Evolutionary conservation across 2,113 vertebrate species (phyloP).

Genomic region (Nyctibius bracteatus): DNA sequence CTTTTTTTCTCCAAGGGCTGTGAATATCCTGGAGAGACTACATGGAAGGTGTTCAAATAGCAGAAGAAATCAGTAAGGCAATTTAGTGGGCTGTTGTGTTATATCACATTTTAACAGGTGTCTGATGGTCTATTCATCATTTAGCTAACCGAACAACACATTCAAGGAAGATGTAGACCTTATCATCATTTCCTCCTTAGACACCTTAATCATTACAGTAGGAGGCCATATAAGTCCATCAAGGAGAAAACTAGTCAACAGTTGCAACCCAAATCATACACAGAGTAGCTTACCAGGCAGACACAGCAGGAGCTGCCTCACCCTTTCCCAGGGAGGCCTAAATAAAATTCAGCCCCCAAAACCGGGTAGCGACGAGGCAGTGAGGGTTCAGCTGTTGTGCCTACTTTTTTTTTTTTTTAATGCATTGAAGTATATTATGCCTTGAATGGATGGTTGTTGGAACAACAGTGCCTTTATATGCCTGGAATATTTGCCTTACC

Average conservation of each 20-base stretch:
- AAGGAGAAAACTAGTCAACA: neutral
- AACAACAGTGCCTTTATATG: neutral
- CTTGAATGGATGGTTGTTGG: neutral
- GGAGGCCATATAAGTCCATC: neutral
- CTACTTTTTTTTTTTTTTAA: neutral
- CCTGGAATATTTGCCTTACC: neutral
- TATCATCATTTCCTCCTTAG: neutral
- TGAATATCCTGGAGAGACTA: neutral
- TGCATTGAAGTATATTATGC: neutral
- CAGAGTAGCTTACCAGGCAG: neutral
- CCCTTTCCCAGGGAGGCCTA: neutral
- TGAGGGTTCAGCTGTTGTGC: neutral
- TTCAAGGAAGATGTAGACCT: neutral
- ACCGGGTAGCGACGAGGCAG: neutral
- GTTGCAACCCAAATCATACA: neutral
- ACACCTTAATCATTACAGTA: neutral
- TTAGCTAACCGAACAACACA: neutral
- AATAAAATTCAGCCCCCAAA: neutral
- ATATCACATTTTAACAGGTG: neutral
- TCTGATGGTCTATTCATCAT: neutral
- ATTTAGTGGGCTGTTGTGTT: neutral
- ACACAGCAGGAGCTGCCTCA: neutral
- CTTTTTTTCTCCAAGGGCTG: neutral
- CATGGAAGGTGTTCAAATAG: neutral
- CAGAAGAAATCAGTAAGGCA: neutral